Evolutionary conservation across 2,113 vertebrate species (phyloP).

Genomic region (Sander lucioperca): DNA sequence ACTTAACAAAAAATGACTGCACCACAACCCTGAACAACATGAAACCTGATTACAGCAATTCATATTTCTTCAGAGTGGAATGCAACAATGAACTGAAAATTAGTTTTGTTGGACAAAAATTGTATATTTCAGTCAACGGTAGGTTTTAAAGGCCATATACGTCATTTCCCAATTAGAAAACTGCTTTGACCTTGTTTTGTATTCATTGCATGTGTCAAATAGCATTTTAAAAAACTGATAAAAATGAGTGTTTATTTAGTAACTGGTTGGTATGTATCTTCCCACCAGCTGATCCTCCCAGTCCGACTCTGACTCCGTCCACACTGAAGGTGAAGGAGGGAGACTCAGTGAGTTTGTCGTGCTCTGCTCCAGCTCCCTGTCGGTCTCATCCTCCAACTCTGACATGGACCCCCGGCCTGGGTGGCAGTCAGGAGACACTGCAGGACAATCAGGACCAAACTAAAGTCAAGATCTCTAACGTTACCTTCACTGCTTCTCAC

Average conservation of each 20-base stretch:
- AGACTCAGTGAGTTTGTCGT: slow-evolving; percentile 42
- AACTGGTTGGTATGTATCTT: background rate
- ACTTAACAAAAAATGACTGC: slow-evolving; percentile 29
- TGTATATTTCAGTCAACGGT: slow-evolving; percentile 9
- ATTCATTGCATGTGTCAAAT: background rate
- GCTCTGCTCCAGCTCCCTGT: slow-evolving; percentile 64
- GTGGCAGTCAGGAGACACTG: slow-evolving; percentile 38
- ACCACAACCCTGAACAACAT: slow-evolving; percentile 57
- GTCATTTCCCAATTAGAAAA: background rate
- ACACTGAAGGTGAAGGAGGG: slow-evolving; percentile 50
- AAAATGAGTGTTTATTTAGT: background rate
- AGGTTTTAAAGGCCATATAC: background rate
- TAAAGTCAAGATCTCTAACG: slow-evolving; percentile 39
- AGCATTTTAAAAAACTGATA: background rate
- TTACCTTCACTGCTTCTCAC: slow-evolving; percentile 66
- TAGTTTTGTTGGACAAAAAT: fast-evolving
- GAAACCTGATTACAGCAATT: fast-evolving
- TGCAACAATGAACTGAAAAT: slow-evolving; percentile 21
- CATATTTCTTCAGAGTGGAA: slow-evolving; percentile 41
- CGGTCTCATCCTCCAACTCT: slow-evolving; percentile 54
- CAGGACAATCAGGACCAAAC: slow-evolving; percentile 50
- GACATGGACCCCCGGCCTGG: slow-evolving; percentile 59
- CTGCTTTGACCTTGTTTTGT: background rate
- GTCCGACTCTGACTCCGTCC: slow-evolving; percentile 39
- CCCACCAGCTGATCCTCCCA: slow-evolving; percentile 25